Evolutionary conservation across 2,113 vertebrate species (phyloP), one percentile per base, ranked within the genome.

Genomic region (Cynocephalus volans): DNA sequence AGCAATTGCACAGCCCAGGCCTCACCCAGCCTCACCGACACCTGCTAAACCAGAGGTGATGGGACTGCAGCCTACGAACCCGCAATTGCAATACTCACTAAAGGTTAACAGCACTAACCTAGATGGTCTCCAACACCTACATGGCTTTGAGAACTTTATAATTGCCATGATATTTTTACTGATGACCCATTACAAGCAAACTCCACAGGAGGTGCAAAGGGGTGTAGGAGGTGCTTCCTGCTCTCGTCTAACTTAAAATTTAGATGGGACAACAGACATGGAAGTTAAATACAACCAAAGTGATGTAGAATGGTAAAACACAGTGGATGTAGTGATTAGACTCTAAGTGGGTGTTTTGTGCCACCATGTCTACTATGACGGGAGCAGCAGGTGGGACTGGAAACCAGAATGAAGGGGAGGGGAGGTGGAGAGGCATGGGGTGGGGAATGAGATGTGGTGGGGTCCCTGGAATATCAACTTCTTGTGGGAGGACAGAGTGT

Each of bases 1-100:
- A 23, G 58, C 24, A 64, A 77, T n/a, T 15, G 24, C 48, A 41
- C 56, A 80, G 45, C 3, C 24, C n/a, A 80, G 88, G n/a, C 1
- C 8, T 65, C 5, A 0, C 8, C 62, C 18, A 45, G 8, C n/a
- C n/a, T n/a, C n/a, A n/a, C n/a, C n/a, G n/a, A n/a, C n/a, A 2
- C 18, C 54, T 60, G 18, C 36, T 23, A 36, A 23, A 21, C 33
- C 28, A 23, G 48, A 86, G 36, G 15, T 54, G 33, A 28, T 19
- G 41, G 36, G n/a, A 31, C 85, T 75, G 70, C 5, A 19, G 70
- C 28, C 70, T 62, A 11, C 19, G 19, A 31, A 48, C 10, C 36
- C 56, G 36, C 18, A 41, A n/a, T 76, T 76, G 28, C 10, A 5
- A 2, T 24, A 21, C 48, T 41, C 18, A 41, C 5, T 56, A 12